Evolutionary conservation across 2,113 vertebrate genomes (phyloP).

Genomic region (Balaeniceps rex): DNA sequence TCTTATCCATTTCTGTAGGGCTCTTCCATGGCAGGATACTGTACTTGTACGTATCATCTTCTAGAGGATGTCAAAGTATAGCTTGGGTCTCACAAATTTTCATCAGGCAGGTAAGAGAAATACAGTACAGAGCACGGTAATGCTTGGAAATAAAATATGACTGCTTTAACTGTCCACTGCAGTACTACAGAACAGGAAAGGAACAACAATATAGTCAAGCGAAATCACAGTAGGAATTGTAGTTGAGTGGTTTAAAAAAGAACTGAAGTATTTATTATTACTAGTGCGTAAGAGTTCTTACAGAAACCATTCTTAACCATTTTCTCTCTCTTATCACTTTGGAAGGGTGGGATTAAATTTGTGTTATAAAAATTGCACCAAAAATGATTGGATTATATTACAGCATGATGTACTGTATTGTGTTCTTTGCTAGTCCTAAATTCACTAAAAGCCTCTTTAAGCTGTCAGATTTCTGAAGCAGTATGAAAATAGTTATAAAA

Average conservation of each 20-base stretch:
- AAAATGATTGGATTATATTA: neutral
- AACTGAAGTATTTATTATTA: neutral
- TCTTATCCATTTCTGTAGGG: neutral
- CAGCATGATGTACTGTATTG: neutral
- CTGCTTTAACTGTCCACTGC: neutral
- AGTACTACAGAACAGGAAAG: neutral
- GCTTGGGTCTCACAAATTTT: neutral
- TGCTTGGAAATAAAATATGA: neutral
- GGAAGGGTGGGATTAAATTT: neutral
- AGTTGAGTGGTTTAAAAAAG: neutral
- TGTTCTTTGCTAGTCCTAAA: neutral
- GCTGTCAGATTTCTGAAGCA: neutral
- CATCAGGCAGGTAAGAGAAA: neutral
- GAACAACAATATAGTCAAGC: neutral
- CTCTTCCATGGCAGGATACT: neutral
- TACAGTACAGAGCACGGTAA: neutral
- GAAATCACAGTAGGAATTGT: neutral
- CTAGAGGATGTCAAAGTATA: neutral
- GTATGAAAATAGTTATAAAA: neutral
- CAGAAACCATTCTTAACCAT: neutral
- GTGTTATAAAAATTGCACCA: neutral
- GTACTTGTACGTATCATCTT: fast-evolving
- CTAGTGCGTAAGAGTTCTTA: neutral
- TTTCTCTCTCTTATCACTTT: neutral
- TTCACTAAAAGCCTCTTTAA: neutral